Conservation (phyloP, 1,140 invertebrate species). For the Drosophila parvula region DNA sequence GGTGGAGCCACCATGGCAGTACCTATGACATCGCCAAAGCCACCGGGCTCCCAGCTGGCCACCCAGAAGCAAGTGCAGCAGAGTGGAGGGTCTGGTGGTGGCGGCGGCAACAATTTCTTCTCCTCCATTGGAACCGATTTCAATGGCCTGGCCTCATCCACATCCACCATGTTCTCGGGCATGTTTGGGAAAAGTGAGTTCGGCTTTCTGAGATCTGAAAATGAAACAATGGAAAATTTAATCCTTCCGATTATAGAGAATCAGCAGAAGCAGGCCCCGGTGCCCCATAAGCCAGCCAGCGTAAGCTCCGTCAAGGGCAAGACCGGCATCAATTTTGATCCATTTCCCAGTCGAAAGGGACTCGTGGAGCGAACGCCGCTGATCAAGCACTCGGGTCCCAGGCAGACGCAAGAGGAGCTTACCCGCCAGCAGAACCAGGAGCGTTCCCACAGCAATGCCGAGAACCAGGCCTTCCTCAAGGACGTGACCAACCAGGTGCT, state of each 20-base stretch:
- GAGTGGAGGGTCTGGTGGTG: conserved; percentile 47
- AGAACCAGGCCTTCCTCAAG: conserved; percentile 94
- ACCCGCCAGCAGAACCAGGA: conserved; percentile 88
- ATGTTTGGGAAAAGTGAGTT: conserved; percentile 89
- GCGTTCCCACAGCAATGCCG: conserved; percentile 90
- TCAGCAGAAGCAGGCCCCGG: conserved; percentile 63
- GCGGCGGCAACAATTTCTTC: conserved; percentile 92
- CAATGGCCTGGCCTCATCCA: conserved; percentile 95
- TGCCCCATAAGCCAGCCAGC: conserved; percentile 76
- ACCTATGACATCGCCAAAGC: conserved; percentile 1
- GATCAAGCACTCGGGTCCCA: conserved; percentile 91
- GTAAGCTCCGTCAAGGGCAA: conserved; percentile 84
- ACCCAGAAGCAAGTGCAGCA: conserved; percentile 84
- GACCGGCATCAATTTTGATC: conserved; percentile 88
- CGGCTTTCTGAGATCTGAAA: too few relatives aligned
- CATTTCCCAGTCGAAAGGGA: conserved; percentile 92
- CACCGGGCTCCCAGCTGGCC: conserved; percentile 83
- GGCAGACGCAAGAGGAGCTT: conserved; percentile 87
- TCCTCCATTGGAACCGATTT: conserved; percentile 95
- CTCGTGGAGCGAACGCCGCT: conserved; percentile 95
- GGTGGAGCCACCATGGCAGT: conserved; percentile 24
- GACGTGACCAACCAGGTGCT: conserved; percentile 95
- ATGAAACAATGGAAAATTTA: neutral
- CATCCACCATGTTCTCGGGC: conserved; percentile 95
- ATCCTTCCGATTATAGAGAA: conserved; percentile 42